Evolutionary conservation across 1,140 invertebrate genomes (phyloP).

Genomic region (Brachionus rotundiformis): DNA sequence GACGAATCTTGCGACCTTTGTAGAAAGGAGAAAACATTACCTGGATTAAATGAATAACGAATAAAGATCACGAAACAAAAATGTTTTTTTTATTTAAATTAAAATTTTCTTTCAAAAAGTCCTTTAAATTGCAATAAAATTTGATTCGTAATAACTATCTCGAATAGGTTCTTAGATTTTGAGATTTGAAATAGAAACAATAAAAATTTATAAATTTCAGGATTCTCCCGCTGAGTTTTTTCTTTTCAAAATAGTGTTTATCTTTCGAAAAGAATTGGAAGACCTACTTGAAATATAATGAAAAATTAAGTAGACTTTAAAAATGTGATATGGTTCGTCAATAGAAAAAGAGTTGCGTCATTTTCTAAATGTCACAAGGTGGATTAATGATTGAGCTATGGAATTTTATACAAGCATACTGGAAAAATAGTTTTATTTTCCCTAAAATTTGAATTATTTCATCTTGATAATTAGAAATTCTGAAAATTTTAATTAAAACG

Average conservation of each 20-base stretch:
- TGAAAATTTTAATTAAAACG: not conserved
- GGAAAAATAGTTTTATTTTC: not conserved
- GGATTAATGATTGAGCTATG: conserved; percentile 19
- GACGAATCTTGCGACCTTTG: conserved; percentile 14
- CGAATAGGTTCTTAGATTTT: conserved; percentile 14
- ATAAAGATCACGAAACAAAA: conserved; percentile 28
- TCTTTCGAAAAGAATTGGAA: not conserved
- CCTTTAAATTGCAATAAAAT: conserved; percentile 14
- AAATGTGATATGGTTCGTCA: conserved; percentile 27
- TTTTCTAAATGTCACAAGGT: conserved; percentile 5
- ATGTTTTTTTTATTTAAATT: conserved; percentile 38
- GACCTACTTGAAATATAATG: conserved; percentile 25
- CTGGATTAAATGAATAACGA: conserved; percentile 22
- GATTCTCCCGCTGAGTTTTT: conserved; percentile 41
- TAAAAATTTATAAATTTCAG: conserved; percentile 16
- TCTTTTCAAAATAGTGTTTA: conserved; percentile 1
- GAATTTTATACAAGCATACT: conserved; percentile 2
- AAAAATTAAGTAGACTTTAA: not conserved
- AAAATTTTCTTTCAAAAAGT: not conserved
- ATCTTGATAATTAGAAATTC: not conserved
- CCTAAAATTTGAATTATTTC: conserved; percentile 12
- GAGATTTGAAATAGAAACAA: not conserved
- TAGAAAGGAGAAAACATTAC: conserved; percentile 5
- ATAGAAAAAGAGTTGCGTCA: conserved; percentile 8
- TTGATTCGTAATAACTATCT: conserved; percentile 25